Conservation (phyloP, 1,140 invertebrate species). For the Sycophila sp. region DNA sequence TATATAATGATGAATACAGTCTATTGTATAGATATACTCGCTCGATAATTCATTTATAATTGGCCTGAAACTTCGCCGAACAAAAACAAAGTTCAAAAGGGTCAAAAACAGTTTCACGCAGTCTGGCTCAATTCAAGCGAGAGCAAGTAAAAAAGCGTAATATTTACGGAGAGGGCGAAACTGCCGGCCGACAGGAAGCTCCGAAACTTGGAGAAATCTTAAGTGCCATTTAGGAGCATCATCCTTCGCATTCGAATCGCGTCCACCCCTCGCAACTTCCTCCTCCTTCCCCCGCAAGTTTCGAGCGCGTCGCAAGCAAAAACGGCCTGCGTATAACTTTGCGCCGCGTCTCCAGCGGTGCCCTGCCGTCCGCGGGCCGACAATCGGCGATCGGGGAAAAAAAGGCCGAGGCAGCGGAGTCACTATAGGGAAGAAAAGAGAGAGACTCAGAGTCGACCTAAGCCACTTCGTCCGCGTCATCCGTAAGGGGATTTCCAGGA, state of each 20-base stretch:
- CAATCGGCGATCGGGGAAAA: neutral
- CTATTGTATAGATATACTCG: no score
- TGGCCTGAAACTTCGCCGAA: no score
- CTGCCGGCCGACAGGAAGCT: no score
- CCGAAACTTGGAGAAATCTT: neutral
- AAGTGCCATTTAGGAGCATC: conserved; percentile 4
- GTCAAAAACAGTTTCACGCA: no score
- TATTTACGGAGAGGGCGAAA: no score
- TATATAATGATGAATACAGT: no score
- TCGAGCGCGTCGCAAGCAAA: neutral
- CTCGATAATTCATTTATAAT: no score
- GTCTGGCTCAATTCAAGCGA: no score
- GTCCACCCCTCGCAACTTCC: neutral
- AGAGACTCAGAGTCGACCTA: neutral
- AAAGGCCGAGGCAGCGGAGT: neutral
- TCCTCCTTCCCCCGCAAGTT: neutral
- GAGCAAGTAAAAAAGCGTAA: no score
- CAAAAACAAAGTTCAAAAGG: no score
- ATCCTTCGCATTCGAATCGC: neutral
- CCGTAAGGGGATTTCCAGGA: conserved; percentile 15
- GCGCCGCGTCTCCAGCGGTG: no score
- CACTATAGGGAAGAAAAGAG: neutral
- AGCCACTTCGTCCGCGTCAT: conserved; percentile 9
- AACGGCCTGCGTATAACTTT: neutral
- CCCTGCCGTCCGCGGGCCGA: neutral